These are phyloP conservation scores for Tarsius wallacei DNA, from an alignment of 2,797 vertebrate genomes.

Conservation along the genomic window DNA sequence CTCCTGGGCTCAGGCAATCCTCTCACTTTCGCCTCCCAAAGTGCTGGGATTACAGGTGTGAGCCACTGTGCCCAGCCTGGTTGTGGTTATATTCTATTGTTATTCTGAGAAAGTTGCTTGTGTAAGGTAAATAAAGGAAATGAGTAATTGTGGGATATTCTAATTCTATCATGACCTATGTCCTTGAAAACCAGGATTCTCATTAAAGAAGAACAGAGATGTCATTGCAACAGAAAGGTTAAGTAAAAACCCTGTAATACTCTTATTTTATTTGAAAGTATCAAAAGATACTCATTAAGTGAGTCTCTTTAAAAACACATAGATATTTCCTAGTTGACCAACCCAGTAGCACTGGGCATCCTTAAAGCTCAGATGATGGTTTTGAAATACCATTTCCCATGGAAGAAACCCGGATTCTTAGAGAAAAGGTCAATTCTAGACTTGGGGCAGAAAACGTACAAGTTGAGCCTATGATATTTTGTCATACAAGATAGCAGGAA, in stretches of 20 bases:
- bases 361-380: not conserved
- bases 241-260: not conserved
- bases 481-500: not conserved
- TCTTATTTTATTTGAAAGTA: slow-evolving; percentile 38
- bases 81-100: not conserved
- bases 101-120: slow-evolving; percentile 35
- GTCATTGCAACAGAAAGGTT: not conserved
- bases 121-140: slow-evolving; percentile 18
- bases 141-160: not conserved
- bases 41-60: too few relatives aligned
- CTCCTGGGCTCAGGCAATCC: too few relatives aligned
- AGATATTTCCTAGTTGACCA: not conserved
- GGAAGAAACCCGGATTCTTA: slow-evolving; percentile 13
- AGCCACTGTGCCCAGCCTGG: too few relatives aligned
- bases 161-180: not conserved
- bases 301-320: slow-evolving; percentile 30
- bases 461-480: not conserved
- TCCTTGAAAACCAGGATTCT: slow-evolving; percentile 34
- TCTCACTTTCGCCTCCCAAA: too few relatives aligned
- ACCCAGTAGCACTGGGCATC: not conserved
- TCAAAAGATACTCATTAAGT: not conserved
- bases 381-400: not conserved
- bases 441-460: not conserved
- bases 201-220: not conserved
- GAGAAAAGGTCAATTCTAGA: not conserved